These are phyloP conservation scores for Pseudomyrmex pallidus DNA, from an alignment of 1,140 invertebrate genomes.

Conservation along the genomic window DNA sequence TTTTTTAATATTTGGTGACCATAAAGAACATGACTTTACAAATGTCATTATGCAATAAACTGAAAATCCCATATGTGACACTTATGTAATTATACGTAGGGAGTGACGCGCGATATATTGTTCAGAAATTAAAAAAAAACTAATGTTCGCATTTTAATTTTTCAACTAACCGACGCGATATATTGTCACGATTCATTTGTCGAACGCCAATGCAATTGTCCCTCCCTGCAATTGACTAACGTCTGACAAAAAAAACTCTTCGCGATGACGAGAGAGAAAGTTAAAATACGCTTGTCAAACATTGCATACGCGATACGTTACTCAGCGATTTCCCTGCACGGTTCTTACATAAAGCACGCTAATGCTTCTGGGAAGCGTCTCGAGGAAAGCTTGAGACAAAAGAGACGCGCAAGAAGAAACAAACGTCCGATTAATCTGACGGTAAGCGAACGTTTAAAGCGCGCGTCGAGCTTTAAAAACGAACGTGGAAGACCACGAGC, in stretches of 20 bases:
- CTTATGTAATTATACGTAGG: too few species aligned
- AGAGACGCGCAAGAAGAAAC: background rate
- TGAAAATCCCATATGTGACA: too few species aligned
- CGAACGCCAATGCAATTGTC: background rate
- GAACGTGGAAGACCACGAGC: background rate
- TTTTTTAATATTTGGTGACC: too few species aligned
- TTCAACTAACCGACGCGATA: background rate
- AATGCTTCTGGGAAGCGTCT: background rate
- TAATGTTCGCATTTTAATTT: background rate
- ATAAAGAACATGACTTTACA: too few species aligned
- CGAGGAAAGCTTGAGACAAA: constrained; percentile 24
- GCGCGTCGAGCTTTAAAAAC: constrained; percentile 10
- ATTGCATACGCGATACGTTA: constrained; percentile 59
- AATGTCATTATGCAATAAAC: too few species aligned
- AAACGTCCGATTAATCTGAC: constrained; percentile 49
- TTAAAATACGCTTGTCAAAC: constrained; percentile 70
- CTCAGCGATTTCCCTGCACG: constrained; percentile 52
- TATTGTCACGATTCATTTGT: background rate
- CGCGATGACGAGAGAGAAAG: constrained; percentile 67
- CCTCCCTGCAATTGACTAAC: constrained; percentile 35
- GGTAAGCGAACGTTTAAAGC: constrained; percentile 25
- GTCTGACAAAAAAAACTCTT: constrained; percentile 9
- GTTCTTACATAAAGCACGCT: constrained; percentile 60
- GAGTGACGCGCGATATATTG: too few species aligned
- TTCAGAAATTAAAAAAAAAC: too few species aligned